Evolutionary conservation across 2,113 vertebrate species (phyloP).

Genomic region (Andinoacara biseriatus): DNA sequence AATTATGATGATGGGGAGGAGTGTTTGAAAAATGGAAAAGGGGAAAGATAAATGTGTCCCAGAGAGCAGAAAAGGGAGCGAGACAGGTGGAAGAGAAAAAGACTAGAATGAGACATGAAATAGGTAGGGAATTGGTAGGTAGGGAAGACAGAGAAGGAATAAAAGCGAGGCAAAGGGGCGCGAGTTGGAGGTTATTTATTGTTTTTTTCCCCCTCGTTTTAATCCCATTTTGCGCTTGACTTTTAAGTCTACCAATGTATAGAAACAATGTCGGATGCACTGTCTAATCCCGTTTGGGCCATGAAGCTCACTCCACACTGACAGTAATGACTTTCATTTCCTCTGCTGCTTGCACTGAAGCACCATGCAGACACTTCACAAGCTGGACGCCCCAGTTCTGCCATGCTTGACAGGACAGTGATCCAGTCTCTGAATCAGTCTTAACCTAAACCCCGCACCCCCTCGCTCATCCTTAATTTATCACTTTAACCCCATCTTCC

Average conservation of each 20-base stretch:
- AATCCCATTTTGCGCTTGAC: conserved; percentile 84
- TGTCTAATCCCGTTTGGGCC: conserved; percentile 82
- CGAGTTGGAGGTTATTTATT: conserved; percentile 81
- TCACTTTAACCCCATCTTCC: conserved; percentile 58
- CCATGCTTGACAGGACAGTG: conserved; percentile 65
- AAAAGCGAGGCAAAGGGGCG: conserved; percentile 22
- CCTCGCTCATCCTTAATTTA: conserved; percentile 65
- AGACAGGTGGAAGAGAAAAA: conserved; percentile 56
- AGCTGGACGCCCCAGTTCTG: conserved; percentile 60
- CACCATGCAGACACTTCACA: conserved; percentile 67
- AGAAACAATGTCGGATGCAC: conserved; percentile 83
- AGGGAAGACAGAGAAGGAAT: conserved; percentile 50
- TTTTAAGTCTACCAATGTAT: conserved; percentile 84
- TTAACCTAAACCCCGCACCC: conserved; percentile 56
- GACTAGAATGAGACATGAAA: conserved; percentile 58
- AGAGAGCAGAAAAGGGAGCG: conserved; percentile 43
- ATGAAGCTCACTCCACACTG: conserved; percentile 78
- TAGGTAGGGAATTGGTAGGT: conserved; percentile 47
- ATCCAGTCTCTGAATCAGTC: conserved; percentile 48
- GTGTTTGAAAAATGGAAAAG: conserved; percentile 45
- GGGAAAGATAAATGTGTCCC: conserved; percentile 45
- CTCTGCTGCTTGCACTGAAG: conserved; percentile 57
- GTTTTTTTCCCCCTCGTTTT: conserved; percentile 74
- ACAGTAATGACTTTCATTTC: conserved; percentile 82
- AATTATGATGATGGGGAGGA: conserved; percentile 54